Base-by-base conservation (phyloP, 1,140 invertebrate genomes). In the Anagrus nilaparvatae region DNA sequence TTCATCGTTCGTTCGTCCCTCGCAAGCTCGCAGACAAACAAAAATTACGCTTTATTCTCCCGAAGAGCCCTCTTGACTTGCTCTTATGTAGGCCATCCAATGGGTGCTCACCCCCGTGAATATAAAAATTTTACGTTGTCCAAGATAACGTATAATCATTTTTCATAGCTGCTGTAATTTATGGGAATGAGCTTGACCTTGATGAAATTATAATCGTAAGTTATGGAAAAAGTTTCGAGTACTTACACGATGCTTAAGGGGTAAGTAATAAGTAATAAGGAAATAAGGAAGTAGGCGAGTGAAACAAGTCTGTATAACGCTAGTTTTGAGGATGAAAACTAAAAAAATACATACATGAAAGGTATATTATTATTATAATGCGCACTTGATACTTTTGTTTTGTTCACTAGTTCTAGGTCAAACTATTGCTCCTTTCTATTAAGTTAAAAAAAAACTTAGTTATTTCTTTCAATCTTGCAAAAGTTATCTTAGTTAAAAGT, bases 21-120 rank as follows among this genome's bases (percentile, higher is more conserved):
- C 37, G 29, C 40, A 13, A 33, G 6, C 12, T n/a, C 16, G 29
- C 19, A 45, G 33, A 19, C 19, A 35, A 17, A 30, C 17, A 27
- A n/a, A 35, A 21, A 20, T 39, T 18, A 28, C 38, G 8, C 20
- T 39, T 31, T 10, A 4, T 24, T 19, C 21, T 36, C 5, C 24
- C 37, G 20, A n/a, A 17, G 29, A 17, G 19, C n/a, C 21, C 39
- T 19, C 41, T 16, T 19, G 30, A 24, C 21, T 49, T 46, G 46
- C 36, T 29, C 47, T 46, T 60, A 63, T 62, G 55, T 62, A 56
- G 59, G 59, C 31, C 59, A 60, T 59, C 51, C 53, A 62, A 56
- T 46, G 54, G 54, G 49, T 57, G 58, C 53, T 60, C 54, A 59
- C 61, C 56, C 52, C 55, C 50, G 35, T 60, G 59, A 58, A 59